Conservation (phyloP, 1,140 invertebrate species). For the Diachasmimorpha longicaudata region DNA sequence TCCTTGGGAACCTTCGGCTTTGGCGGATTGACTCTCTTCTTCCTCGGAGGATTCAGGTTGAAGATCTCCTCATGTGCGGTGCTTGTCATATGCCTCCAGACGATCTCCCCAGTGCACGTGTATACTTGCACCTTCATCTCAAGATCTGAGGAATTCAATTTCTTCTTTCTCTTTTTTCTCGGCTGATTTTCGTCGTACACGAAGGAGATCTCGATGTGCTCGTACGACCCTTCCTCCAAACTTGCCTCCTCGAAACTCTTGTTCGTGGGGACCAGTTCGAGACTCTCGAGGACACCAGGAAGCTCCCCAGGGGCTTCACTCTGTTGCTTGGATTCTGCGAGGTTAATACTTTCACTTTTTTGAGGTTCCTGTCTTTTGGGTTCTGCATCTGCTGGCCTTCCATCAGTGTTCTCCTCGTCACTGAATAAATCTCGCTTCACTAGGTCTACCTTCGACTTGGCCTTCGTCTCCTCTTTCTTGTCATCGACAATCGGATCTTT, state of each 20-base stretch:
- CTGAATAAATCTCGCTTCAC: conserved; percentile 57
- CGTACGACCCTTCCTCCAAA: neutral
- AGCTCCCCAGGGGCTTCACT: neutral
- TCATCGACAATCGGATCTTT: neutral
- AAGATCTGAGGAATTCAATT: conserved; percentile 42
- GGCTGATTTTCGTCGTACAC: conserved; percentile 46
- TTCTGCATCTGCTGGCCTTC: conserved; percentile 34
- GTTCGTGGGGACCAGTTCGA: conserved; percentile 51
- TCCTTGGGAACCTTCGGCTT: neutral
- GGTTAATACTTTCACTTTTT: conserved; percentile 18
- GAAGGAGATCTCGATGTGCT: conserved; percentile 36
- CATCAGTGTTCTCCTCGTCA: conserved; percentile 43
- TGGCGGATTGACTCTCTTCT: conserved; percentile 18
- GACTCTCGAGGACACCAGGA: conserved; percentile 46
- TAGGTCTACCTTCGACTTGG: conserved; percentile 50
- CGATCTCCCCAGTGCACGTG: conserved; percentile 32
- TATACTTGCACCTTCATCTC: conserved; percentile 34
- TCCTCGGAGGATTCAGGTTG: conserved; percentile 38
- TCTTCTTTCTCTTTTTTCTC: conserved; percentile 41
- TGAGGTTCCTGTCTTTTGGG: conserved; percentile 19
- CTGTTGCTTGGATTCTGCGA: neutral
- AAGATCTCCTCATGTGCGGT: conserved; percentile 48
- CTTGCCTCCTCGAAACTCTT: conserved; percentile 37
- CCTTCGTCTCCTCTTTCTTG: conserved; percentile 15
- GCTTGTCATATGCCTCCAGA: conserved; percentile 32